Evolutionary conservation across 2,113 vertebrate genomes (phyloP).

Genomic region (Corvus moneduloides): DNA sequence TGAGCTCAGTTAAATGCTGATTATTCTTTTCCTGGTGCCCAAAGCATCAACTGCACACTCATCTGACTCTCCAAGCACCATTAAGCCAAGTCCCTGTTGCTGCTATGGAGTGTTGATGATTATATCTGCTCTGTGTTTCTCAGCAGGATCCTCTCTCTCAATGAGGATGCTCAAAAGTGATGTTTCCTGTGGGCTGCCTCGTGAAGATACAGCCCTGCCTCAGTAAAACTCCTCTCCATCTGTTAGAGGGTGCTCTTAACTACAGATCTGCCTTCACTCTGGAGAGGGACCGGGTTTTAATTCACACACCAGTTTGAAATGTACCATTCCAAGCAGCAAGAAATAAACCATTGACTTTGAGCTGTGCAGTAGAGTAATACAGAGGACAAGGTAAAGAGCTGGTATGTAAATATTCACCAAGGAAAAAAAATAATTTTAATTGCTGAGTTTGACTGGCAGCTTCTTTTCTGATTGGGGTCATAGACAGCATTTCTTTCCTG

Average conservation of each 20-base stretch:
- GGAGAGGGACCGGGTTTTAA: neutral
- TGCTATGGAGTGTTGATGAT: neutral
- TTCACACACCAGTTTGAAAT: neutral
- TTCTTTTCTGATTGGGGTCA: neutral
- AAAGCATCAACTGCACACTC: neutral
- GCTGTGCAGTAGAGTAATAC: neutral
- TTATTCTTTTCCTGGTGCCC: conserved; percentile 8
- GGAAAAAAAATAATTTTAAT: neutral
- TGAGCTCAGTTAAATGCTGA: conserved; percentile 36
- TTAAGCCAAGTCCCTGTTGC: conserved; percentile 2
- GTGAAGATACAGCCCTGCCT: neutral
- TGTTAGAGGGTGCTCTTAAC: neutral
- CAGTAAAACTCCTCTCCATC: neutral
- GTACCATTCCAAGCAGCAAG: neutral
- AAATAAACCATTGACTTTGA: neutral
- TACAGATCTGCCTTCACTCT: neutral
- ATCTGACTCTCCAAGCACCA: conserved; percentile 1
- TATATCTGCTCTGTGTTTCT: neutral
- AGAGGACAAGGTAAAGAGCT: neutral
- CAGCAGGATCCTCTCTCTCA: conserved; percentile 5
- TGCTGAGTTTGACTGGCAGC: neutral
- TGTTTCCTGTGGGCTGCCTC: conserved; percentile 11
- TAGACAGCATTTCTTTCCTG: neutral
- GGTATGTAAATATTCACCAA: neutral
- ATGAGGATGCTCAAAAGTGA: neutral